Percentiles rank a stretch among this genome's conserved stretches.
Conservation (phyloP, 1,140 invertebrate genomes). For the Drosophila sulfurigaster region DNA sequence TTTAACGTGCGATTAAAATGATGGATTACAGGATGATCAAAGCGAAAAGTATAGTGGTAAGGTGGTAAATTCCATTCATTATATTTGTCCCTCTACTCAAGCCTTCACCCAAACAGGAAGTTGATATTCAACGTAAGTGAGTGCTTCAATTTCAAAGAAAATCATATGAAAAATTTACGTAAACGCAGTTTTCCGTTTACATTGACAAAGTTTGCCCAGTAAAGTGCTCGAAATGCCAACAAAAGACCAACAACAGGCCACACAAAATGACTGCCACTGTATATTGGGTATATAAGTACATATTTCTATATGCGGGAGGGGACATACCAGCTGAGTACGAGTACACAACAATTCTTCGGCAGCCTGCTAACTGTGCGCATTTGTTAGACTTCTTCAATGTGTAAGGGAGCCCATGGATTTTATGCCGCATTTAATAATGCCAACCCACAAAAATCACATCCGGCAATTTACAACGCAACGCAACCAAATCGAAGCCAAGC, state of each 20-base stretch:
- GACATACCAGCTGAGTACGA: background rate
- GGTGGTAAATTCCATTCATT: background rate
- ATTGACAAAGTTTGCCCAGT: slow-evolving; percentile 75
- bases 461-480: slow-evolving; percentile 75
- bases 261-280: slow-evolving; percentile 27
- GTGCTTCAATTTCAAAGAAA: slow-evolving; percentile 13
- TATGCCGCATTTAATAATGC: slow-evolving; percentile 83
- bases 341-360: slow-evolving; percentile 64
- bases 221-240: slow-evolving; percentile 67
- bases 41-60: background rate
- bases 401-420: slow-evolving; percentile 57
- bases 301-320: background rate
- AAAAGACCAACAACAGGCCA: slow-evolving; percentile 63
- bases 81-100: background rate
- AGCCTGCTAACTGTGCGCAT: slow-evolving; percentile 77
- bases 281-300: slow-evolving; percentile 8
- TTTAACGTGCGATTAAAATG: slow-evolving; percentile 1
- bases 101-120: background rate
- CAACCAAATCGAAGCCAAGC: slow-evolving; percentile 72
- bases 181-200: slow-evolving; percentile 81
- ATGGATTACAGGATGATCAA: background rate
- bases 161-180: slow-evolving; percentile 77
- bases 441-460: slow-evolving; percentile 81
- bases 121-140: slow-evolving; percentile 1
- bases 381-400: slow-evolving; percentile 77